Percentiles rank a stretch among this genome's conserved stretches.
Evolutionary conservation across 2,888 invertebrate genomes (phyloP).

Genomic region (Cantharis nigra): DNA sequence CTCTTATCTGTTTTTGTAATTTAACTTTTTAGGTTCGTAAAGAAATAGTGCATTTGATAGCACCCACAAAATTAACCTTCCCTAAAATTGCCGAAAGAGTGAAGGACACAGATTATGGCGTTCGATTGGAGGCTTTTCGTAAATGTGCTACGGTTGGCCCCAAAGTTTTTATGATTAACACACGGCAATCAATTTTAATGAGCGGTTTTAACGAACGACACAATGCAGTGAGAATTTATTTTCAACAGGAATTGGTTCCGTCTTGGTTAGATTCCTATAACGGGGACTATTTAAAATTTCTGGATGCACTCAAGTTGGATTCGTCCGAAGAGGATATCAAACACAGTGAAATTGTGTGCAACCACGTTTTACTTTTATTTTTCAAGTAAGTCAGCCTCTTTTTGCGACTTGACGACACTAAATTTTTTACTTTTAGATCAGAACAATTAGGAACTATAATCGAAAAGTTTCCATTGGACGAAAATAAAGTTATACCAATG

Average conservation of each 20-base stretch:
- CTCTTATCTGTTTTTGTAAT: background rate
- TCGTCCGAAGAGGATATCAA: conserved; percentile 25
- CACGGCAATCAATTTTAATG: conserved; percentile 59
- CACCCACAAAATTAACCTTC: conserved; percentile 58
- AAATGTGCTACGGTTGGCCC: conserved; percentile 61
- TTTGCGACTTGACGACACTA: background rate
- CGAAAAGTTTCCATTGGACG: conserved; percentile 54
- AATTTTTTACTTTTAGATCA: conserved; percentile 21
- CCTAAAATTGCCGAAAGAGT: conserved; percentile 58
- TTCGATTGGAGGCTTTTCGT: conserved; percentile 59
- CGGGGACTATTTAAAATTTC: conserved; percentile 14
- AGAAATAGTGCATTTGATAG: conserved; percentile 56
- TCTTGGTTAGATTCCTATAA: conserved; percentile 71
- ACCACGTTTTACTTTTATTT: conserved; percentile 18
- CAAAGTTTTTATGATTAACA: conserved; percentile 60
- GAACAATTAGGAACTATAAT: conserved; percentile 52
- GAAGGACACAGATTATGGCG: conserved; percentile 59
- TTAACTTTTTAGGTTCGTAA: conserved; percentile 20
- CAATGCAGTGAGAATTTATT: conserved; percentile 55
- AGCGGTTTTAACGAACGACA: conserved; percentile 60
- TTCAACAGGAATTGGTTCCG: conserved; percentile 62
- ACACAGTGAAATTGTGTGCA: conserved; percentile 18
- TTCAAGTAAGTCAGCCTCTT: conserved; percentile 56
- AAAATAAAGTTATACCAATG: conserved; percentile 58
- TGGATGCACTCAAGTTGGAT: conserved; percentile 23